These are phyloP conservation scores for Drosophila nigromelanica DNA, from an alignment of 1,140 invertebrate genomes.

Conservation along the genomic window DNA sequence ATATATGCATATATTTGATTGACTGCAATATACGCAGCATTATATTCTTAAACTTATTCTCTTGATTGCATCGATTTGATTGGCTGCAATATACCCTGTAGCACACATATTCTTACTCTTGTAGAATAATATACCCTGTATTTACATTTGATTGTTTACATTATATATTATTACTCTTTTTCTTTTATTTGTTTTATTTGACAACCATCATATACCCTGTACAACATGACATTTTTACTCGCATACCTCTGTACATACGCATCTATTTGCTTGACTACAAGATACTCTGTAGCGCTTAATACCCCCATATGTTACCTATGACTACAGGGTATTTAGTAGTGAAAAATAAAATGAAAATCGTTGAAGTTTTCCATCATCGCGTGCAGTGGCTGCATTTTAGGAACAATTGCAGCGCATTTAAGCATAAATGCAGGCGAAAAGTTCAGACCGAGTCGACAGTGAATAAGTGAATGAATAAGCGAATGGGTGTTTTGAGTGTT, in stretches of 20 bases:
- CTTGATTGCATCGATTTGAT: neutral
- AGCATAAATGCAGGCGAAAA: constrained; percentile 76
- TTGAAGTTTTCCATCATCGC: constrained; percentile 74
- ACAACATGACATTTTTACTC: too few relatives aligned
- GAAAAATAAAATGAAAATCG: constrained; percentile 60
- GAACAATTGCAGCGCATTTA: constrained; percentile 76
- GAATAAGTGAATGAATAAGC: constrained; percentile 25
- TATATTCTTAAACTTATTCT: too few relatives aligned
- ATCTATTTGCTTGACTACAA: neutral
- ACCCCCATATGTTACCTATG: neutral
- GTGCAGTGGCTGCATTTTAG: constrained; percentile 68
- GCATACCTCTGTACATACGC: too few relatives aligned
- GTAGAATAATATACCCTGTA: too few relatives aligned
- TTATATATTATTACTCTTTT: too few relatives aligned
- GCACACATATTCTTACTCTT: too few relatives aligned
- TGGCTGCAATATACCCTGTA: neutral
- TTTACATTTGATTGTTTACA: too few relatives aligned
- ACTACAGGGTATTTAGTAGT: constrained; percentile 16
- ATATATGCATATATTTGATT: too few relatives aligned
- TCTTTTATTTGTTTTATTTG: too few relatives aligned
- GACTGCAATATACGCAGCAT: too few relatives aligned
- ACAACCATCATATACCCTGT: too few relatives aligned
- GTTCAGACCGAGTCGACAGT: constrained; percentile 47
- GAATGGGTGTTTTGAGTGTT: constrained; percentile 11
- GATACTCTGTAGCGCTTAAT: neutral